These are phyloP conservation scores for Stomatorhinus walkeri DNA, from an alignment of 2,797 vertebrate species.

Conservation along the genomic window DNA sequence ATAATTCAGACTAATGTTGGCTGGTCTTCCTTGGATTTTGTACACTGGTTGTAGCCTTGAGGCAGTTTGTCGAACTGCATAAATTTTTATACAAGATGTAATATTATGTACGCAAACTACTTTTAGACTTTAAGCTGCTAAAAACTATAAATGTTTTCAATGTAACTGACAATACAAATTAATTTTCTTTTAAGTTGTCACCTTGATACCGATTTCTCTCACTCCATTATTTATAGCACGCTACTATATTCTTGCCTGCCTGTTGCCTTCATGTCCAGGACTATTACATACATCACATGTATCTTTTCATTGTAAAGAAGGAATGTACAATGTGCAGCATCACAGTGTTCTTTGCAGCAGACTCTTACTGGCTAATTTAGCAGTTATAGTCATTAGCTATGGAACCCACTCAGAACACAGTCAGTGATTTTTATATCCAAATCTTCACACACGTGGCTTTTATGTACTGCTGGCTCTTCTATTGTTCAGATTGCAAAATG, in stretches of 20 bases:
- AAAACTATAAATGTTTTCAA: neutral
- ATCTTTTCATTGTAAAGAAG: neutral
- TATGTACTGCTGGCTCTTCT: neutral
- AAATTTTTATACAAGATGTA: neutral
- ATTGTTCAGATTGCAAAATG: neutral
- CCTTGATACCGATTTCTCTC: neutral
- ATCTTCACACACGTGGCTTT: neutral
- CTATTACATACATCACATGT: neutral
- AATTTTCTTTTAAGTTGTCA: neutral
- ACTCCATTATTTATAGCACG: neutral
- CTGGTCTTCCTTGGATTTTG: neutral
- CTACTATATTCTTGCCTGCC: neutral
- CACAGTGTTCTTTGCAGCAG: neutral
- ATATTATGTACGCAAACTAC: neutral
- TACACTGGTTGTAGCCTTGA: neutral
- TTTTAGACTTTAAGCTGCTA: neutral
- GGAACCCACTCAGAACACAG: neutral
- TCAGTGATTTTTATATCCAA: neutral
- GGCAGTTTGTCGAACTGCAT: neutral
- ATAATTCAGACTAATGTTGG: neutral
- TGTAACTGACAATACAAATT: neutral
- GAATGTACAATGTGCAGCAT: neutral
- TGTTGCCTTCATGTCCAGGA: neutral
- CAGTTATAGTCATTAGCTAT: neutral
- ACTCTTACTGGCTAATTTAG: neutral